Conservation (phyloP, 2,797 vertebrate species). For the Crocodylus rhombifer region DNA sequence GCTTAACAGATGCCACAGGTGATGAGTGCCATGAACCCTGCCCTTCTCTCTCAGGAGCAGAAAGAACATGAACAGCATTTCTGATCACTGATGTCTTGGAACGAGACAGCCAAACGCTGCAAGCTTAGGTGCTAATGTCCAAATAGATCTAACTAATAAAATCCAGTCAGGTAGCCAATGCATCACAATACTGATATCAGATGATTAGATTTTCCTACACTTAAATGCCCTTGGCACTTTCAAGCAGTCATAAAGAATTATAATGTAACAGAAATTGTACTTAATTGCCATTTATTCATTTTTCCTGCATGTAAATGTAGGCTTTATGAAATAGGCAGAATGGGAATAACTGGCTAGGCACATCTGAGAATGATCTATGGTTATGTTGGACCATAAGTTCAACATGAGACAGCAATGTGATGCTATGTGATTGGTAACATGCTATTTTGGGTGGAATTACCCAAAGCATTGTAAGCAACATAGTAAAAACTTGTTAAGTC, state of each 20-base stretch:
- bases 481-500: too few species aligned
- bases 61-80: constrained; percentile 35
- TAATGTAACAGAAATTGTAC: background rate
- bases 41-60: constrained; percentile 34
- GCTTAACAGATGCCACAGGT: constrained; percentile 71
- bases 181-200: background rate
- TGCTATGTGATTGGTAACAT: too few species aligned
- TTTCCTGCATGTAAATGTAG: too few species aligned
- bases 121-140: constrained; percentile 21
- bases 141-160: background rate
- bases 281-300: too few species aligned
- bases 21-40: constrained; percentile 63
- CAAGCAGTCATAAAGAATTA: background rate
- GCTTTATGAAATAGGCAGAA: too few species aligned
- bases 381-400: too few species aligned
- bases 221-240: background rate
- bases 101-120: background rate
- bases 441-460: too few species aligned
- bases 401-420: too few species aligned
- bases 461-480: too few species aligned
- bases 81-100: background rate
- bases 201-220: rapidly evolving
- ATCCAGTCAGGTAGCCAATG: background rate
- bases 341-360: too few species aligned
- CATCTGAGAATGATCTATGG: too few species aligned